Evolutionary conservation across 2,113 vertebrate species (phyloP).

Genomic region (Abramis brama): DNA sequence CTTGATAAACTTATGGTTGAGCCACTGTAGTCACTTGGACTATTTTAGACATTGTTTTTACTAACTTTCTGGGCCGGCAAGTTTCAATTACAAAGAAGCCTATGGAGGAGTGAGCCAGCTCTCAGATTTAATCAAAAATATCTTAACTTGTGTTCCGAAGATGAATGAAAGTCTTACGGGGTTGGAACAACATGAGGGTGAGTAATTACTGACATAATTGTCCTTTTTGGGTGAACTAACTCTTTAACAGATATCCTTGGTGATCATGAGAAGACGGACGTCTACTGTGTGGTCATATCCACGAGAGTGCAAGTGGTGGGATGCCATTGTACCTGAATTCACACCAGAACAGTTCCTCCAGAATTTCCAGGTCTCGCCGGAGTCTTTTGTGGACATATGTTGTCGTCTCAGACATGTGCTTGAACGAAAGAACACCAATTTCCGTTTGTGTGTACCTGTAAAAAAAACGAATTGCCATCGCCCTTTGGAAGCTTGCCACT

Average conservation of each 20-base stretch:
- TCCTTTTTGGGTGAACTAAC: too few relatives aligned
- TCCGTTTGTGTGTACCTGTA: constrained; percentile 45
- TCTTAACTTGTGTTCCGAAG: too few relatives aligned
- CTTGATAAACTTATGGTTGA: too few relatives aligned
- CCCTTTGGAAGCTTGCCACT: constrained; percentile 50
- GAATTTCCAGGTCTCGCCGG: constrained; percentile 44
- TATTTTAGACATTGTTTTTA: too few relatives aligned
- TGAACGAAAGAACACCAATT: constrained; percentile 44
- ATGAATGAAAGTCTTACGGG: too few relatives aligned
- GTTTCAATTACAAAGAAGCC: too few relatives aligned
- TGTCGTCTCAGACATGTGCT: constrained; percentile 5
- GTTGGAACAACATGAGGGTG: too few relatives aligned
- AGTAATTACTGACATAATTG: too few relatives aligned
- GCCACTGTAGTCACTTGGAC: too few relatives aligned
- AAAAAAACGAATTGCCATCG: constrained; percentile 46
- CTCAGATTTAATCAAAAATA: too few relatives aligned
- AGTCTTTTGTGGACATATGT: constrained; percentile 48
- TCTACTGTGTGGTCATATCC: constrained; percentile 34
- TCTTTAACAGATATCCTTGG: not conserved
- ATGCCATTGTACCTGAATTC: constrained; percentile 40
- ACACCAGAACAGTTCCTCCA: constrained; percentile 29
- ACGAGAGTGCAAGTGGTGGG: constrained; percentile 44
- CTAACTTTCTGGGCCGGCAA: too few relatives aligned
- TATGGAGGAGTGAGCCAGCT: too few relatives aligned
- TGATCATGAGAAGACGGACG: not conserved